A percentile compares a stretch with the other conserved stretches of the same genome.
These are phyloP conservation scores for Acanthacorydalis orientalis DNA, from an alignment of 2,888 invertebrate genomes.

Conservation along the genomic window DNA sequence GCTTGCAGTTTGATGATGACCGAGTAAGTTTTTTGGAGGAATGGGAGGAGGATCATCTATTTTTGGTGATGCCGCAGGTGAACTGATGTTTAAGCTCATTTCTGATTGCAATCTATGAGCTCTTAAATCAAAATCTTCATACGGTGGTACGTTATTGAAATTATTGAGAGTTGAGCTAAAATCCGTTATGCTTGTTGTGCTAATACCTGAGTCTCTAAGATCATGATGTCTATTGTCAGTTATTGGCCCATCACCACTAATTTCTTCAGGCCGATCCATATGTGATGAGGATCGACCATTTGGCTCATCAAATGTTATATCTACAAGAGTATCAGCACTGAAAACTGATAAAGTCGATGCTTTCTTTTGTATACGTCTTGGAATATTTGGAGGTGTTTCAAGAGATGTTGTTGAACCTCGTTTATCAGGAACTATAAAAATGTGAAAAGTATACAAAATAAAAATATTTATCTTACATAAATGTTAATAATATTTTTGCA, in stretches of 20 bases:
- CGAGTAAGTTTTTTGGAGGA: conserved; percentile 17
- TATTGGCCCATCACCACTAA: conserved; percentile 8
- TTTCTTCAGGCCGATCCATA: conserved; percentile 12
- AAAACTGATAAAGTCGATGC: conserved; percentile 28
- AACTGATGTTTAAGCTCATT: conserved; percentile 22
- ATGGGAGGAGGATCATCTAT: conserved; percentile 23
- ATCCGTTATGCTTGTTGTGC: conserved; percentile 25
- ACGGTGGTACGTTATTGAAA: conserved; percentile 25
- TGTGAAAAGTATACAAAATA: background rate
- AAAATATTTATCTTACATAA: background rate
- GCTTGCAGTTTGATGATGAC: conserved; percentile 10
- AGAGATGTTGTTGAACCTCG: conserved; percentile 25
- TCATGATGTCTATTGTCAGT: conserved; percentile 23
- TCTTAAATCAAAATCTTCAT: conserved; percentile 25
- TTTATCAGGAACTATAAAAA: conserved; percentile 34
- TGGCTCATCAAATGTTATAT: conserved; percentile 31
- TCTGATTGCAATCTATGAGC: conserved; percentile 18
- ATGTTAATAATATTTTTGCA: background rate
- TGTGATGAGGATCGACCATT: conserved; percentile 20
- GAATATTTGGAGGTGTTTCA: conserved; percentile 25
- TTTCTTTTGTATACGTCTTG: conserved; percentile 27
- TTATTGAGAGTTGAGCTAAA: conserved; percentile 21
- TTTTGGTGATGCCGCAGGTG: conserved; percentile 18
- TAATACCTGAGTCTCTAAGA: conserved; percentile 35
- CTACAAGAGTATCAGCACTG: conserved; percentile 26